Evolutionary conservation across 64 coral and sea anemone species (phyloP).

Genomic region (Anthopleura sola): DNA sequence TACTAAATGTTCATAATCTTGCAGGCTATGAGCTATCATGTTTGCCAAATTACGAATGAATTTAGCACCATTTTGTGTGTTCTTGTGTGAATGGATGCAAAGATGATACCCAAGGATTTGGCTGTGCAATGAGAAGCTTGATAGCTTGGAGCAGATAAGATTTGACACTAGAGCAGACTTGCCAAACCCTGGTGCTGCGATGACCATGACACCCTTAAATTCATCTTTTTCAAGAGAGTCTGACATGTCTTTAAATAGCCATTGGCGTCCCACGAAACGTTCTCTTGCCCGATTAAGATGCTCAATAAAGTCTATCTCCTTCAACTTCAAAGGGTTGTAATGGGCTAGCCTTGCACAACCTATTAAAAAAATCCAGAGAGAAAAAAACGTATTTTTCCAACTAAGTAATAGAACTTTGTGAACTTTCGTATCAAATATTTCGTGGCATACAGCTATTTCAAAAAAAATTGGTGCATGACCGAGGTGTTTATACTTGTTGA

Average conservation of each 20-base stretch:
- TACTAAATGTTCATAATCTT: slow-evolving; percentile 37
- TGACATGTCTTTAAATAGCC: slow-evolving; percentile 72
- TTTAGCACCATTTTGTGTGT: slow-evolving; percentile 52
- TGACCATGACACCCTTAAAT: slow-evolving; percentile 58
- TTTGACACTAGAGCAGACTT: slow-evolving; percentile 81
- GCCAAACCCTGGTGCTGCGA: slow-evolving; percentile 83
- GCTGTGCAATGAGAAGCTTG: slow-evolving; percentile 65
- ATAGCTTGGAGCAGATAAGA: slow-evolving; percentile 68
- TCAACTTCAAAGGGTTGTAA: slow-evolving; percentile 20
- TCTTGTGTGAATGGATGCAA: slow-evolving; percentile 73
- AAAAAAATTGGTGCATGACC: too few species aligned
- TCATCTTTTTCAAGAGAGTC: background rate
- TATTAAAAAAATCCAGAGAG: too few species aligned
- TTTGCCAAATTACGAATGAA: slow-evolving; percentile 84
- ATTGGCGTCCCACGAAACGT: slow-evolving; percentile 74
- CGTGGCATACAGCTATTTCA: too few species aligned
- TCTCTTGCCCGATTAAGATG: slow-evolving; percentile 41
- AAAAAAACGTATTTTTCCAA: too few species aligned
- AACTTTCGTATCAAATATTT: too few species aligned
- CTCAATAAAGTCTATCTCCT: slow-evolving; percentile 71
- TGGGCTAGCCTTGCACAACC: background rate
- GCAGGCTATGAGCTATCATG: slow-evolving; percentile 61
- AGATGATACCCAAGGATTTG: slow-evolving; percentile 85
- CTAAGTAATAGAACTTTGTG: too few species aligned
- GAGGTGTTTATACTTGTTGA: too few species aligned